Evolutionary conservation across 2,888 invertebrate genomes (phyloP).

Genomic region (Caenorhabditis japonica): DNA sequence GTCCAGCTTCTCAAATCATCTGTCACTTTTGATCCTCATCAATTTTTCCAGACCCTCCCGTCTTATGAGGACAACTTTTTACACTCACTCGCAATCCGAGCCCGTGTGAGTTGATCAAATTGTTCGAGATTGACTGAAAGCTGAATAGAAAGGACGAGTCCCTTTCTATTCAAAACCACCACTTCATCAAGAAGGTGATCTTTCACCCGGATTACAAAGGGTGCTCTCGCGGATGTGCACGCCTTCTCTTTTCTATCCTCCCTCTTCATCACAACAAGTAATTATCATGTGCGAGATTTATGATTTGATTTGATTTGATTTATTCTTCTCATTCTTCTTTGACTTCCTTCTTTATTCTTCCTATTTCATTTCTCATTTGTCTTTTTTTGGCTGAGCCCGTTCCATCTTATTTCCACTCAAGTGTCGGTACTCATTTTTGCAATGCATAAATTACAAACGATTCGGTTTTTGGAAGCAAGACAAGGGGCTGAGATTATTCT

Average conservation of each 20-base stretch:
- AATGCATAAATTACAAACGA: constrained; percentile 48
- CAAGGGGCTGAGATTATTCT: constrained; percentile 47
- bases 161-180: constrained; percentile 41
- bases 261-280: constrained; percentile 25
- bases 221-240: constrained; percentile 40
- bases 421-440: constrained; percentile 44
- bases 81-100: constrained; percentile 25
- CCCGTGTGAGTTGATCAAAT: constrained; percentile 26
- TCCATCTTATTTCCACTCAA: too few relatives aligned
- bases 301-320: constrained; percentile 8
- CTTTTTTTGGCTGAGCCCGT: too few relatives aligned
- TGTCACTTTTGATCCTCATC: constrained; percentile 50
- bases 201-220: constrained; percentile 43
- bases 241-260: constrained; percentile 1
- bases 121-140: constrained; percentile 25
- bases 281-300: constrained; percentile 26
- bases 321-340: neutral
- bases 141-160: constrained; percentile 35
- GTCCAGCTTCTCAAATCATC: constrained; percentile 47
- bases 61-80: constrained; percentile 10
- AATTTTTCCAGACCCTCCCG: constrained; percentile 15
- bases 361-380: constrained; percentile 5
- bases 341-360: neutral
- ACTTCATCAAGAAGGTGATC: constrained; percentile 52
- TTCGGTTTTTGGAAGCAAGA: constrained; percentile 18